A percentile compares a stretch with the other conserved stretches of the same genome.
phyloP scores from a whole-genome alignment of 2,113 vertebrate species.

The Saccopteryx bilineata region DNA sequence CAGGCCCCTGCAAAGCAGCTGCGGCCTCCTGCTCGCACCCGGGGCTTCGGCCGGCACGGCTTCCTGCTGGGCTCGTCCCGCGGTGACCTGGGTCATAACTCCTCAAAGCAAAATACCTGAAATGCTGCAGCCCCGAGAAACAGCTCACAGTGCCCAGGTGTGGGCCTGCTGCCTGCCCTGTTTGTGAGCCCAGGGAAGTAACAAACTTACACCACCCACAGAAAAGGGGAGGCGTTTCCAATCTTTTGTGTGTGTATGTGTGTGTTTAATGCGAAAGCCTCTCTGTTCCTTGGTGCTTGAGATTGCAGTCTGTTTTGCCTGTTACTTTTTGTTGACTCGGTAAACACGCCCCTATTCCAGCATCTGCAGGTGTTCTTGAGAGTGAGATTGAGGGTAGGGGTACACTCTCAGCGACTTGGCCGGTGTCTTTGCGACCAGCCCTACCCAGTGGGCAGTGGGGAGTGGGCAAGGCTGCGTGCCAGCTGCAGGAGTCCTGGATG shows the following conservation, averaged over 20 bases:
- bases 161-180: not conserved
- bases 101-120: not conserved
- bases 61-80: not conserved
- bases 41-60: not conserved
- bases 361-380: not conserved
- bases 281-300: not conserved
- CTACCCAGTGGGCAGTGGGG: too few species aligned
- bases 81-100: not conserved
- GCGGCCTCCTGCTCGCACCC: not conserved
- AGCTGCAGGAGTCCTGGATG: not conserved
- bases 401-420: too few species aligned
- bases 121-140: not conserved
- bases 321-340: not conserved
- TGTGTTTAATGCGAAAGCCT: not conserved
- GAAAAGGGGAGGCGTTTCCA: not conserved
- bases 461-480: rapidly evolving
- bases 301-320: not conserved
- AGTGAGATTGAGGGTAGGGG: not conserved
- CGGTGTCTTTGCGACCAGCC: not conserved
- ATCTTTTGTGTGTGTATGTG: not conserved
- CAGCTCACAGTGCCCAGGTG: not conserved
- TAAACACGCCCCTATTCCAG: not conserved
- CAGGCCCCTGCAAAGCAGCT: not conserved
- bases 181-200: not conserved
- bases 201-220: not conserved